Percentiles rank a stretch among this genome's conserved stretches.
phyloP scores from a whole-genome alignment of 2,113 vertebrate genomes.

The Dromiciops gliroides region DNA sequence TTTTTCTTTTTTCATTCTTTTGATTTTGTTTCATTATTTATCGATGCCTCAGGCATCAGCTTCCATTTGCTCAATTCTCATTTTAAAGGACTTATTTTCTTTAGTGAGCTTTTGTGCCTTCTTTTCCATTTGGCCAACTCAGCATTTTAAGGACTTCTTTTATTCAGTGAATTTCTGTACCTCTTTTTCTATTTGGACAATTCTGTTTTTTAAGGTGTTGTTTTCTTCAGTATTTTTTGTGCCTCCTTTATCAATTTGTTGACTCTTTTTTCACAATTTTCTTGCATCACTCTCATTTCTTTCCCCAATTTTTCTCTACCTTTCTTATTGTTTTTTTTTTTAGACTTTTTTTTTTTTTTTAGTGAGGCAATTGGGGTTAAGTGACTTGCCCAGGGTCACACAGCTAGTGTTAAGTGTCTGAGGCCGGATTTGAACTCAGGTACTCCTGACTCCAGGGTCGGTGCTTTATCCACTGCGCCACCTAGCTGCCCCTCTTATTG shows the following conservation, averaged over 20 bases:
- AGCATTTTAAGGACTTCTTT: too few species aligned
- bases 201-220: not conserved
- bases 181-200: too few species aligned
- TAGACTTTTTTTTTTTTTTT: too few species aligned
- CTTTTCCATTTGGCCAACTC: not conserved
- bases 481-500: too few species aligned
- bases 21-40: not conserved
- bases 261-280: not conserved
- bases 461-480: too few species aligned
- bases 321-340: not conserved
- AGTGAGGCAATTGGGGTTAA: too few species aligned
- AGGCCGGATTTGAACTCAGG: too few species aligned
- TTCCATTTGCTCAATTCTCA: not conserved
- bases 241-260: too few species aligned
- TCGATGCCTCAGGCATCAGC: not conserved
- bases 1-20: not conserved
- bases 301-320: not conserved
- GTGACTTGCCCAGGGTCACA: too few species aligned
- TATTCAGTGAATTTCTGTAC: too few species aligned
- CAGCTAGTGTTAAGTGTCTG: too few species aligned
- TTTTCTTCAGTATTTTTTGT: not conserved
- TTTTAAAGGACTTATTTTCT: not conserved
- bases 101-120: not conserved
- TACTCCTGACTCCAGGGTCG: too few species aligned
- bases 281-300: not conserved